A percentile compares a stretch with the other conserved stretches of the same genome.
These are phyloP conservation scores for Gymnothorax javanicus DNA, from an alignment of 2,797 vertebrate genomes.

Conservation along the genomic window DNA sequence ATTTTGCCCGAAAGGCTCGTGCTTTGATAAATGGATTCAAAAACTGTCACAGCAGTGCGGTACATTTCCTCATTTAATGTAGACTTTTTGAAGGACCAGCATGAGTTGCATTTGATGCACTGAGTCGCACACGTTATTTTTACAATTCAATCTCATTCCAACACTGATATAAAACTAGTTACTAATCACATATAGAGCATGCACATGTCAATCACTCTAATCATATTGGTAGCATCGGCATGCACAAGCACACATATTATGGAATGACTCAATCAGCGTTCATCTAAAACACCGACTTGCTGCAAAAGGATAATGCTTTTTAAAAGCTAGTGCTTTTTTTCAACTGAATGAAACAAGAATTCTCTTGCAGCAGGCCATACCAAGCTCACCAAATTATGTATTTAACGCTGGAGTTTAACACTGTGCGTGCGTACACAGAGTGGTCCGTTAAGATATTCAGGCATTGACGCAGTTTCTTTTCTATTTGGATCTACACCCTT, in stretches of 20 bases:
- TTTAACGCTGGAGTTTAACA: background rate
- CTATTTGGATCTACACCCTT: too few species aligned
- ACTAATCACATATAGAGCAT: background rate
- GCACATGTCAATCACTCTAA: background rate
- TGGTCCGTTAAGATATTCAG: too few species aligned
- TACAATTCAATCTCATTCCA: background rate
- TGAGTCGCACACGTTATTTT: too few species aligned
- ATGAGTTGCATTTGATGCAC: too few species aligned
- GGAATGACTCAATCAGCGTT: background rate
- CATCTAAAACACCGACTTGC: background rate
- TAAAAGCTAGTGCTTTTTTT: background rate
- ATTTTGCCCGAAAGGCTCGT: too few species aligned
- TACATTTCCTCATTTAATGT: too few species aligned
- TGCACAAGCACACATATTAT: background rate
- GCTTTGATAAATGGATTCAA: too few species aligned
- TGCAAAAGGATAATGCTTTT: background rate
- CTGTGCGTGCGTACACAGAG: too few species aligned
- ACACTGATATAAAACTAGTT: slow-evolving; percentile 16
- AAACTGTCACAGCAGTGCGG: too few species aligned
- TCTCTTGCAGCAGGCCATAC: background rate
- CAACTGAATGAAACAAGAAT: background rate
- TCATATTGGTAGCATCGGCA: background rate
- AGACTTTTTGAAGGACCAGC: too few species aligned
- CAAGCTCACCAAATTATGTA: background rate
- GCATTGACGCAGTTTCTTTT: too few species aligned